These are phyloP conservation scores for Pterocles burchelli DNA, from an alignment of 2,113 vertebrate species.

Conservation along the genomic window DNA sequence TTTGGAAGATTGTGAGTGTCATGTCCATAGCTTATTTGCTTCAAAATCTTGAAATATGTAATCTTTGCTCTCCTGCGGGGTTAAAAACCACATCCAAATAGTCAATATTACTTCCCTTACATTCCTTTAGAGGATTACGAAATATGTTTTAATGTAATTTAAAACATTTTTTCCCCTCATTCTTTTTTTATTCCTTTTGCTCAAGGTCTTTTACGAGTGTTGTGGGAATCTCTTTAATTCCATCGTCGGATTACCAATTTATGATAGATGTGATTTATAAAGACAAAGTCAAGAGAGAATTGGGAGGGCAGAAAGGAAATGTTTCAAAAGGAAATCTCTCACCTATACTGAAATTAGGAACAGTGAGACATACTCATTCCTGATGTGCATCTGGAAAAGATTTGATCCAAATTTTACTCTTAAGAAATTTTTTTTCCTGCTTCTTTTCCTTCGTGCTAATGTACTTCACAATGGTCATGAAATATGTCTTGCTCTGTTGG, in stretches of 20 bases:
- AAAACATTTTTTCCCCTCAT: background rate
- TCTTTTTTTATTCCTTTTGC: background rate
- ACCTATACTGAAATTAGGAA: slow-evolving; percentile 47
- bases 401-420: slow-evolving; percentile 41
- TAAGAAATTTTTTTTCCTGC: background rate
- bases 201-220: background rate
- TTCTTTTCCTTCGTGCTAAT: slow-evolving; percentile 3
- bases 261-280: background rate
- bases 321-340: slow-evolving; percentile 45
- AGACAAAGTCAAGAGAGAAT: background rate
- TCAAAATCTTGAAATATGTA: slow-evolving; percentile 10
- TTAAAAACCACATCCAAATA: slow-evolving; percentile 3
- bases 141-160: background rate
- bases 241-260: background rate
- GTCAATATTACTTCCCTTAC: slow-evolving; percentile 16
- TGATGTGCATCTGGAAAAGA: slow-evolving; percentile 59
- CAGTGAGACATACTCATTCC: slow-evolving; percentile 42
- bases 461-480: slow-evolving; percentile 7
- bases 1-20: background rate
- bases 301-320: background rate
- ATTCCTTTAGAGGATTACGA: slow-evolving; percentile 38
- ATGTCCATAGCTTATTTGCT: background rate
- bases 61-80: background rate
- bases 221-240: slow-evolving; percentile 20
- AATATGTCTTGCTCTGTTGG: slow-evolving; percentile 6